Conservation (phyloP, 1,140 invertebrate species). For the Lepidurus packardi region DNA sequence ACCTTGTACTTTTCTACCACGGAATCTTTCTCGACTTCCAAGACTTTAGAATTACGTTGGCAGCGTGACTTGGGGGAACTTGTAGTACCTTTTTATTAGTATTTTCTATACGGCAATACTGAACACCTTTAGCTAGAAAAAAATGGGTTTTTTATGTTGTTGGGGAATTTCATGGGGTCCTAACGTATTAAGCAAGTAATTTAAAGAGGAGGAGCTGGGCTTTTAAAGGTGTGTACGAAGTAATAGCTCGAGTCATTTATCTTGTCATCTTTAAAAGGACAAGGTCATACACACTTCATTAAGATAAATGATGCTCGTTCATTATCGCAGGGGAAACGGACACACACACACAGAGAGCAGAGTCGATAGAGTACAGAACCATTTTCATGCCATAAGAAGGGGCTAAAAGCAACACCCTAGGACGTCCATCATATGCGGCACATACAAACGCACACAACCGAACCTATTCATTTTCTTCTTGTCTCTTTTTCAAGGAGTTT, state of each 20-base stretch:
- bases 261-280: constrained; percentile 13
- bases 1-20: constrained; percentile 10
- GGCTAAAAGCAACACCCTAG: constrained; percentile 21
- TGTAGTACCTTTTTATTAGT: neutral
- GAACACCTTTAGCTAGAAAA: neutral
- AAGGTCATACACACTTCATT: constrained; percentile 19
- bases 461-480: neutral
- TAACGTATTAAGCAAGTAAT: neutral
- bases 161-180: neutral
- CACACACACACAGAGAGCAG: neutral
- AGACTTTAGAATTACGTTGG: neutral
- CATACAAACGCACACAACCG: neutral
- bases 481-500: neutral
- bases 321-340: constrained; percentile 10
- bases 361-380: neutral
- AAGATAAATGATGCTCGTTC: constrained; percentile 7
- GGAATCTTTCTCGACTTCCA: constrained; percentile 1
- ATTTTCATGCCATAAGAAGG: neutral
- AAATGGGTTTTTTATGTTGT: neutral
- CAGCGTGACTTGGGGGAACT: neutral
- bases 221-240: constrained; percentile 10
- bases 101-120: neutral
- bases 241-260: constrained; percentile 11
- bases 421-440: neutral
- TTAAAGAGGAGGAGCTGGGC: neutral